phyloP scores from a whole-genome alignment of 2,888 invertebrate species.

The Osedax fenrisi region DNA sequence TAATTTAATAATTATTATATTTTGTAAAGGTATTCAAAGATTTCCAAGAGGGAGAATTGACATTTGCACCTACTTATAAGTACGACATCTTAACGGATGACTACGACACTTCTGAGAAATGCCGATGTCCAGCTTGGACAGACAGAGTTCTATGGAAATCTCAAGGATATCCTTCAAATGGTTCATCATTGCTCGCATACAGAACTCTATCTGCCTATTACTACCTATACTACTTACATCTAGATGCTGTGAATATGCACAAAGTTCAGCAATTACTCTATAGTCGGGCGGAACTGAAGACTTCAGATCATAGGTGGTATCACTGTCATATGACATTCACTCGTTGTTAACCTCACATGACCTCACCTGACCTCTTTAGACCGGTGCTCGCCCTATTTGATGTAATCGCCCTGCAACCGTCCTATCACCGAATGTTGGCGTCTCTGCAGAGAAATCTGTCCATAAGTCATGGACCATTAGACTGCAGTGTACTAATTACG shows the following conservation, averaged over 20 bases:
- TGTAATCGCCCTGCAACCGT: not conserved
- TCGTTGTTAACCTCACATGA: no score
- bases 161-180: not conserved
- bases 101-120: slow-evolving; percentile 96
- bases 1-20: no score
- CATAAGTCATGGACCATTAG: not conserved
- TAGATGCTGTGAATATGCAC: slow-evolving; percentile 30
- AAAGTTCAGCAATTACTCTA: slow-evolving; percentile 73
- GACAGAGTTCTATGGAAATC: slow-evolving; percentile 89
- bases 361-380: no score
- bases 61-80: slow-evolving; percentile 91
- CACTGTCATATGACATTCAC: no score
- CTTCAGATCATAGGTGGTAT: slow-evolving; percentile 82
- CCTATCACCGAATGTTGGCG: not conserved
- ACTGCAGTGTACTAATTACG: not conserved
- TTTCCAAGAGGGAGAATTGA: slow-evolving; percentile 79
- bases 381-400: not conserved
- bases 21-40: slow-evolving; percentile 78
- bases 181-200: no score
- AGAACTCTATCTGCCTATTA: no score
- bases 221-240: no score
- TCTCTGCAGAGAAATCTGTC: not conserved
- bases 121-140: slow-evolving; percentile 92
- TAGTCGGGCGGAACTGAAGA: slow-evolving; percentile 83
- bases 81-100: slow-evolving; percentile 96